A percentile compares a stretch with the other conserved stretches of the same genome.
These are phyloP conservation scores for Brachionus asplanchnoidis DNA, from an alignment of 1,140 invertebrate genomes.

Conservation along the genomic window DNA sequence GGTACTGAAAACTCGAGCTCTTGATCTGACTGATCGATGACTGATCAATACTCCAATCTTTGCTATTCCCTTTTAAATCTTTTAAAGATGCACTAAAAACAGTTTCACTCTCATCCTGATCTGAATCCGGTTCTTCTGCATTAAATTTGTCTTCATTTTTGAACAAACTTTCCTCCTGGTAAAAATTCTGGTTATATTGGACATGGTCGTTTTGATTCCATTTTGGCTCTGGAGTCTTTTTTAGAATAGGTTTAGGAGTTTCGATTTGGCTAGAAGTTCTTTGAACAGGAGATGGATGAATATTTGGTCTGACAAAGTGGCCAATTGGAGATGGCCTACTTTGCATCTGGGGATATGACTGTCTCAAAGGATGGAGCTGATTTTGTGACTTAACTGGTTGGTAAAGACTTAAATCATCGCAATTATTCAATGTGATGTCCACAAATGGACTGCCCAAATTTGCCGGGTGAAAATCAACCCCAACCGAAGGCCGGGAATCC, in stretches of 20 bases:
- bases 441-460: conserved; percentile 3
- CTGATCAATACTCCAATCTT: not conserved
- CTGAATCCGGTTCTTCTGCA: not conserved
- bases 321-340: not conserved
- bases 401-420: conserved; percentile 12
- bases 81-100: conserved; percentile 20
- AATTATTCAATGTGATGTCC: conserved; percentile 16
- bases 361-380: not conserved
- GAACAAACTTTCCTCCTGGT: not conserved
- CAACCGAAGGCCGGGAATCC: not conserved
- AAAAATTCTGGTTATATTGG: not conserved
- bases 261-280: not conserved
- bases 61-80: not conserved
- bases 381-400: not conserved
- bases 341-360: not conserved
- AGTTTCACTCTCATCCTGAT: not conserved
- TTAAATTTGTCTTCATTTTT: conserved; percentile 7
- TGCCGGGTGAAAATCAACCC: not conserved
- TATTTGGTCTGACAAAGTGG: not conserved
- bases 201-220: not conserved
- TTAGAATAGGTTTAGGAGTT: not conserved
- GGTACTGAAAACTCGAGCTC: not conserved
- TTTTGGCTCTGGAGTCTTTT: not conserved
- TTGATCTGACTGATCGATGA: not conserved
- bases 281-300: not conserved